Percentiles rank a stretch among this genome's conserved stretches.
Evolutionary conservation across 2,113 vertebrate species (phyloP).

Genomic region (Axis porcinus): DNA sequence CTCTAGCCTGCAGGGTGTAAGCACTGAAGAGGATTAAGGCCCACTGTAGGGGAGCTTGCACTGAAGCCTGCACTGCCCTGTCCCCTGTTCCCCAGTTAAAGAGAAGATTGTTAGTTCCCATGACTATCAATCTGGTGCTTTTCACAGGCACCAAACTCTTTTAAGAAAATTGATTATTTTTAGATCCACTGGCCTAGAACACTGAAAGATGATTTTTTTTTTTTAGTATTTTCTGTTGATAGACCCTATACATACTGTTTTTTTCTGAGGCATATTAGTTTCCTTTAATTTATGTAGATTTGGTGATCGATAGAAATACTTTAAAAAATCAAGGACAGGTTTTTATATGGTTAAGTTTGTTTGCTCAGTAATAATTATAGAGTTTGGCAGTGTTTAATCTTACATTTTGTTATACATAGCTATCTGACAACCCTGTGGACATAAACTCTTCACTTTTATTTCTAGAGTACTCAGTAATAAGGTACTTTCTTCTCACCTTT

Average conservation of each 20-base stretch:
- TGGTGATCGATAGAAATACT: not conserved
- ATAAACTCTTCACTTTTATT: constrained; percentile 52
- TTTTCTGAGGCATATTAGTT: constrained; percentile 36
- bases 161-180: constrained; percentile 61
- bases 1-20: constrained; percentile 27
- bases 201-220: not conserved
- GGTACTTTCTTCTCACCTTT: constrained; percentile 41
- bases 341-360: constrained; percentile 35
- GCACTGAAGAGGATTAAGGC: constrained; percentile 70
- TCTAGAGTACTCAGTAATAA: constrained; percentile 40
- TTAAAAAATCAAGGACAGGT: constrained; percentile 29
- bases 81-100: constrained; percentile 64
- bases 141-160: constrained; percentile 61
- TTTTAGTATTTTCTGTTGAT: not conserved
- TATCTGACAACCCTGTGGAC: constrained; percentile 33
- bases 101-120: constrained; percentile 67
- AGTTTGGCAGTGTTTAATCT: not conserved
- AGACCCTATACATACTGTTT: not conserved
- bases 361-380: not conserved
- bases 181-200: not conserved
- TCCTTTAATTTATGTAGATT: constrained; percentile 23
- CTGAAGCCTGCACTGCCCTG: constrained; percentile 60
- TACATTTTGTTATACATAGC: constrained; percentile 42
- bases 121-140: constrained; percentile 57
- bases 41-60: constrained; percentile 62